Percentiles rank a stretch among this genome's conserved stretches.
phyloP scores from a whole-genome alignment of 1,140 invertebrate species.

The Rhysida immarginata region DNA sequence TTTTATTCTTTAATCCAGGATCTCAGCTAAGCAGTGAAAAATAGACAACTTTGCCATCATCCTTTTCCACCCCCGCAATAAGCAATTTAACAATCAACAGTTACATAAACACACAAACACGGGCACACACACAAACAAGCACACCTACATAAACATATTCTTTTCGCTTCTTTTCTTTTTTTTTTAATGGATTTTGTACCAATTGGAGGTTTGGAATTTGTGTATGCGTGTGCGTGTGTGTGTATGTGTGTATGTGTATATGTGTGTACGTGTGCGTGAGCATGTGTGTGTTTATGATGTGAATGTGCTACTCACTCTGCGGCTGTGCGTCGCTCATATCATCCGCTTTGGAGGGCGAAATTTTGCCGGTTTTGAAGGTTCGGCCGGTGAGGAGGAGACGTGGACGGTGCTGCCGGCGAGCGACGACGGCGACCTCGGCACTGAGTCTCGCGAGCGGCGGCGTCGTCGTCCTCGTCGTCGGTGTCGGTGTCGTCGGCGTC shows the following conservation, averaged over 20 bases:
- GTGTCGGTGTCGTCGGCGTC: too few species aligned
- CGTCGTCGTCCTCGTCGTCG: too few species aligned
- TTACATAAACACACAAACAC: too few species aligned
- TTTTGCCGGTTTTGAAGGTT: constrained; percentile 31
- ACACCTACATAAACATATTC: not conserved
- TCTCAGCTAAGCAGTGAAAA: too few species aligned
- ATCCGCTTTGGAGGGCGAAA: constrained; percentile 40
- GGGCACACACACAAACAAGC: not conserved
- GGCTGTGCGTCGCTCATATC: constrained; percentile 35
- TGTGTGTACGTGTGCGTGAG: constrained; percentile 19
- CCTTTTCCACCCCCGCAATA: too few species aligned
- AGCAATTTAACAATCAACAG: too few species aligned
- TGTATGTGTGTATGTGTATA: constrained; percentile 23
- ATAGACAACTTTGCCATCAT: too few species aligned
- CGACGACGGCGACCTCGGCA: too few species aligned
- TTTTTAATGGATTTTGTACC: not conserved
- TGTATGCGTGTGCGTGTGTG: not conserved
- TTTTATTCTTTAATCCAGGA: too few species aligned
- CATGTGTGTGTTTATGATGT: constrained; percentile 20
- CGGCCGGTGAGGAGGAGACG: not conserved
- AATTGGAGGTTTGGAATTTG: not conserved
- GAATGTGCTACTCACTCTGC: constrained; percentile 35
- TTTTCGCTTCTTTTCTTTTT: not conserved
- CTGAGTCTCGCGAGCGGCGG: too few species aligned
- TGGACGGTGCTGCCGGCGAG: not conserved